Conservation (phyloP, 2,888 invertebrate species). For the Marasmarcha lunaedactyla region DNA sequence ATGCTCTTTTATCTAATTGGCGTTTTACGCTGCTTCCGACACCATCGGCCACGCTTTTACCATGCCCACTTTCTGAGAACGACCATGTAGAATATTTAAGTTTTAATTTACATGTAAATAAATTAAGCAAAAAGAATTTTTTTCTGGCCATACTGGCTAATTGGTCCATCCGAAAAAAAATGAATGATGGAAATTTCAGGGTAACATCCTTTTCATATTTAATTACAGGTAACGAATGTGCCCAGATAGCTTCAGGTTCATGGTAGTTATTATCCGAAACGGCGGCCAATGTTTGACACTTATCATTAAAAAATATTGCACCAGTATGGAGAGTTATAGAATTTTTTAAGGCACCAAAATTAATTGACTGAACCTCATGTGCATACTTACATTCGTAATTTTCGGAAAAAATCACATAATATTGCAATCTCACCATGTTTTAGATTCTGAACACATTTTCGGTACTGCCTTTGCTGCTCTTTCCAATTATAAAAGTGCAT, state of each 20-base stretch:
- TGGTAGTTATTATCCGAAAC: conserved; percentile 1
- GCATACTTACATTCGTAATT: not conserved
- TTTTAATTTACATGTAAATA: conserved; percentile 6
- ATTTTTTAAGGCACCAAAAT: conserved; percentile 1
- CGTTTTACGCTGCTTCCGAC: conserved; percentile 11
- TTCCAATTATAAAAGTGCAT: not conserved
- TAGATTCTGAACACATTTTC: conserved; percentile 1
- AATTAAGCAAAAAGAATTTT: conserved; percentile 7
- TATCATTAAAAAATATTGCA: not conserved
- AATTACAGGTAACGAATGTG: conserved; percentile 1
- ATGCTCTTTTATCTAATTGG: conserved; percentile 6
- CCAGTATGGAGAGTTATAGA: conserved; percentile 1
- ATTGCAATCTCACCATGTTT: not conserved
- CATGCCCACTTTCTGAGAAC: no score
- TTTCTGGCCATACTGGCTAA: conserved; percentile 11
- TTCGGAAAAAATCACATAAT: not conserved
- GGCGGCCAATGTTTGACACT: no score
- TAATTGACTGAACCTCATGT: not conserved
- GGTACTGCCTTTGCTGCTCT: not conserved
- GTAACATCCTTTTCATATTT: conserved; percentile 3
- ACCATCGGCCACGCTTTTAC: conserved; percentile 12
- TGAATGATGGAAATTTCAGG: conserved; percentile 6
- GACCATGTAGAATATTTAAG: conserved; percentile 3
- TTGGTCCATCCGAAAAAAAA: conserved; percentile 10
- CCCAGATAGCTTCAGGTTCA: conserved; percentile 1